Percentiles rank a stretch among this genome's conserved stretches.
phyloP scores from a whole-genome alignment of 2,888 invertebrate genomes.

The Druceiella hillmani region DNA sequence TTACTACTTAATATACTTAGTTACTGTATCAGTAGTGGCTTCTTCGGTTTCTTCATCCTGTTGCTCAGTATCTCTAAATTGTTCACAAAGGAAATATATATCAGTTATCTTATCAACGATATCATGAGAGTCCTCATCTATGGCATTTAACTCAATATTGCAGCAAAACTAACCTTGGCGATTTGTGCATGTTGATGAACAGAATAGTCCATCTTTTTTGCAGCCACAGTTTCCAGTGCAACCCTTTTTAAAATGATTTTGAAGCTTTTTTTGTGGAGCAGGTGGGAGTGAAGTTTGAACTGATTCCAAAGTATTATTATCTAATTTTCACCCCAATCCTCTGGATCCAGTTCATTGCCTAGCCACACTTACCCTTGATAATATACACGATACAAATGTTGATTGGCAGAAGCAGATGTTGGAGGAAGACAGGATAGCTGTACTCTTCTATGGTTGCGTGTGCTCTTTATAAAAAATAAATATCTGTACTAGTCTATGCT shows the following conservation, averaged over 20 bases:
- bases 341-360: constrained; percentile 16
- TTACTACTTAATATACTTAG: background rate
- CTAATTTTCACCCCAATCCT: constrained; percentile 27
- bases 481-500: constrained; percentile 25
- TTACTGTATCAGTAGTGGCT: constrained; percentile 2
- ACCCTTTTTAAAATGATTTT: constrained; percentile 25
- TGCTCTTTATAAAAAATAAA: constrained; percentile 20
- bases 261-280: constrained; percentile 25
- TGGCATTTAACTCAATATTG: constrained; percentile 21
- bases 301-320: no score
- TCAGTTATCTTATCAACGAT: background rate
- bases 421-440: no score
- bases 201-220: constrained; percentile 24
- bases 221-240: constrained; percentile 26
- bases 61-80: background rate
- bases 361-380: constrained; percentile 23
- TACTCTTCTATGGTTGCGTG: constrained; percentile 8
- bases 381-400: constrained; percentile 26
- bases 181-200: constrained; percentile 25
- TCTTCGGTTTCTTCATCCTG: background rate
- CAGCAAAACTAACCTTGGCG: constrained; percentile 25
- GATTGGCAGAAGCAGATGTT: constrained; percentile 23
- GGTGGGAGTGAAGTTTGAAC: constrained; percentile 21
- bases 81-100: background rate
- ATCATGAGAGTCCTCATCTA: constrained; percentile 8